phyloP scores from a whole-genome alignment of 2,888 invertebrate species.

The Bombylius major region DNA sequence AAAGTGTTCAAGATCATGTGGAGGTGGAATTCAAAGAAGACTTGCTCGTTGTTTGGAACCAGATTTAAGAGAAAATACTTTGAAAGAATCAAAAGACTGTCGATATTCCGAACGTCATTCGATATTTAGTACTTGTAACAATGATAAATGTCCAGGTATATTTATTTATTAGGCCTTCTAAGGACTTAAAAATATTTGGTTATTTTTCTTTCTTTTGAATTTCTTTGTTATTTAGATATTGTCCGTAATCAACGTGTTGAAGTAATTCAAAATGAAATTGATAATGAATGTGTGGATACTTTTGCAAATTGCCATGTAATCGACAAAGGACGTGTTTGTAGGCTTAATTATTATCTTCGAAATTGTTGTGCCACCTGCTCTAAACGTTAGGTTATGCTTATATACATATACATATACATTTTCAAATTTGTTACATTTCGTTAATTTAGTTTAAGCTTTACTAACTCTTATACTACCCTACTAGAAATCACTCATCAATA shows the following conservation, averaged over 20 bases:
- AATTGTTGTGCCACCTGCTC: constrained; percentile 67
- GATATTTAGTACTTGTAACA: constrained; percentile 39
- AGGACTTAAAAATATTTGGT: too few relatives aligned
- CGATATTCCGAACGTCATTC: constrained; percentile 37
- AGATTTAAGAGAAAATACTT: constrained; percentile 27
- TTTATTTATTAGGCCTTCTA: neutral
- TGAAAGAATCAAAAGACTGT: constrained; percentile 35
- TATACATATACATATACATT: too few relatives aligned
- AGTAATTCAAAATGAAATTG: constrained; percentile 15
- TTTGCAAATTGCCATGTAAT: constrained; percentile 65
- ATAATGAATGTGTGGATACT: constrained; percentile 49
- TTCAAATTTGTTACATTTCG: too few relatives aligned
- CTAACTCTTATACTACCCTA: too few relatives aligned
- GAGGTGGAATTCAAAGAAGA: constrained; percentile 42
- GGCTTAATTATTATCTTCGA: constrained; percentile 67
- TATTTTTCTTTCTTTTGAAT: neutral
- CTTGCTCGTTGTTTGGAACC: constrained; percentile 41
- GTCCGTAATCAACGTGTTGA: constrained; percentile 12
- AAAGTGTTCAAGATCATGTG: constrained; percentile 45
- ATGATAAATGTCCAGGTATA: constrained; percentile 35
- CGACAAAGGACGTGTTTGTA: constrained; percentile 70
- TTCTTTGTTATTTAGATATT: constrained; percentile 1
- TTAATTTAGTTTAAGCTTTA: too few relatives aligned
- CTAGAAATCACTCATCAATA: too few relatives aligned
- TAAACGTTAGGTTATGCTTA: neutral